Evolutionary conservation across 2,113 vertebrate genomes (phyloP).

Genomic region (Ceuthmochares aereus): DNA sequence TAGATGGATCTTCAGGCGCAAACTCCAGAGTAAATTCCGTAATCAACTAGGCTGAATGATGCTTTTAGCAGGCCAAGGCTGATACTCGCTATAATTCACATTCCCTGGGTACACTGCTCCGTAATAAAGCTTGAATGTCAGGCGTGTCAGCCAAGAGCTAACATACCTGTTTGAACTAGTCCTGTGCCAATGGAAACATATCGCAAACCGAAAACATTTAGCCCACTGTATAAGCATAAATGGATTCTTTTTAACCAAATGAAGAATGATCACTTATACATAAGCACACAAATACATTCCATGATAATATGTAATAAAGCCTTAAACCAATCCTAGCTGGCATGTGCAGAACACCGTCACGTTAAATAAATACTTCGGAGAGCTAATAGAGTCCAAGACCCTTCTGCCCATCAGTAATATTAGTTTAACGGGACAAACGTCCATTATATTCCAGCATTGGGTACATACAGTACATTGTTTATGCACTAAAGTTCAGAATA

Average conservation of each 20-base stretch:
- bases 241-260: constrained; percentile 72
- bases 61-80: constrained; percentile 74
- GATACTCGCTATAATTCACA: constrained; percentile 78
- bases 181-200: constrained; percentile 75
- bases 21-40: constrained; percentile 69
- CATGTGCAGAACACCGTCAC: constrained; percentile 42
- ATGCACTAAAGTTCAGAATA: constrained; percentile 35
- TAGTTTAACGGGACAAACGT: constrained; percentile 36
- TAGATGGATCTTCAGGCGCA: constrained; percentile 64
- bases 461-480: constrained; percentile 4
- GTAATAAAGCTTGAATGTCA: constrained; percentile 79
- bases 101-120: constrained; percentile 66
- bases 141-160: constrained; percentile 73
- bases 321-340: constrained; percentile 40
- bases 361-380: constrained; percentile 33
- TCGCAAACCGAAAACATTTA: constrained; percentile 70
- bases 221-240: constrained; percentile 67
- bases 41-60: constrained; percentile 81
- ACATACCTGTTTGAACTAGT: constrained; percentile 79
- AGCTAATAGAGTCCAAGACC: constrained; percentile 36
- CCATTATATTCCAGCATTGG: background rate
- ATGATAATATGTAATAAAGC: constrained; percentile 57
- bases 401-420: constrained; percentile 43
- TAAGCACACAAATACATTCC: constrained; percentile 45
- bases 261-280: constrained; percentile 64